Evolutionary conservation across 30 jellyfish, hydroid and myxozoan genomes (phyloP).

Genomic region (Aurelia coerulea): DNA sequence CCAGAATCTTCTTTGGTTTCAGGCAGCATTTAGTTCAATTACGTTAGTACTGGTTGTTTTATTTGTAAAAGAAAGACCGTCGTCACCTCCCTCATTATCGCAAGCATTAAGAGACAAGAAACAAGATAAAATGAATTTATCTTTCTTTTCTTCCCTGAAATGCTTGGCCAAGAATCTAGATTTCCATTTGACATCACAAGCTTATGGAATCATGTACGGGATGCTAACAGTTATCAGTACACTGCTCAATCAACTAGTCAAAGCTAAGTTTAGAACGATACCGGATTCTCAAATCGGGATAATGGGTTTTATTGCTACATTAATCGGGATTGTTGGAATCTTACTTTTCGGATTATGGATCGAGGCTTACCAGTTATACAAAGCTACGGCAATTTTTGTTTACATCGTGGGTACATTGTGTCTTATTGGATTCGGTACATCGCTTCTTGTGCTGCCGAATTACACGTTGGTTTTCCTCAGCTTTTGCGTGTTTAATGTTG

Average conservation of each 20-base stretch:
- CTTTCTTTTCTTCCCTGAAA: conserved; percentile 40
- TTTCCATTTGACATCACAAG: conserved; percentile 60
- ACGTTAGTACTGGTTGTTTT: conserved; percentile 47
- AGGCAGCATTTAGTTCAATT: conserved; percentile 42
- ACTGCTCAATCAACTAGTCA: conserved; percentile 62
- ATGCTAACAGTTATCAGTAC: conserved; percentile 46
- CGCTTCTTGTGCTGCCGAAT: conserved; percentile 25
- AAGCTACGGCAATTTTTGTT: conserved; percentile 58
- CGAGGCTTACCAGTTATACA: conserved; percentile 57
- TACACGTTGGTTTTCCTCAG: conserved; percentile 28
- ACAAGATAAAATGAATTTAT: conserved; percentile 3
- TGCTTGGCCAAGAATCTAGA: conserved; percentile 31
- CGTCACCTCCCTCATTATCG: conserved; percentile 70
- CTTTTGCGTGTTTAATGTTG: conserved; percentile 45
- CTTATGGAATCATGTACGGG: conserved; percentile 74
- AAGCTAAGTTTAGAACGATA: conserved; percentile 31
- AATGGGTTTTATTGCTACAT: conserved; percentile 70
- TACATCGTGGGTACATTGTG: conserved; percentile 38
- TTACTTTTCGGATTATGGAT: conserved; percentile 66
- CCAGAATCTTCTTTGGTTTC: conserved; percentile 43
- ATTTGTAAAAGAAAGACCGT: conserved; percentile 63
- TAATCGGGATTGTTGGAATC: conserved; percentile 66
- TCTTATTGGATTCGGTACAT: conserved; percentile 34
- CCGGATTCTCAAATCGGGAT: conserved; percentile 72
- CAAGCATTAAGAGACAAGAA: conserved; percentile 49